Percentiles rank a stretch among this genome's conserved stretches.
Evolutionary conservation across 2,113 vertebrate species (phyloP).

Genomic region (Syngnathus floridae): DNA sequence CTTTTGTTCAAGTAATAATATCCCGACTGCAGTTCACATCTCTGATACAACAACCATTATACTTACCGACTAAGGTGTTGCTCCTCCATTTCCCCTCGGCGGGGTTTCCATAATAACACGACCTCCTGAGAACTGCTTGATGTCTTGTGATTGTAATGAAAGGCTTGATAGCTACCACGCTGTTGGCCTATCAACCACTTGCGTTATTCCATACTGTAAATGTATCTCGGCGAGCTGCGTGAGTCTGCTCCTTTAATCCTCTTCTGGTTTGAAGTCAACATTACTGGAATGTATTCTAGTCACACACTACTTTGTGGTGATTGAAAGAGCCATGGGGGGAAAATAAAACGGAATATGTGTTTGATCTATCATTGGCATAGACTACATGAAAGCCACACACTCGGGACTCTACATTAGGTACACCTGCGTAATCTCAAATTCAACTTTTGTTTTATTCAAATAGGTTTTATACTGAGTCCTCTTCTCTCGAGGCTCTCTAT

Average conservation of each 20-base stretch:
- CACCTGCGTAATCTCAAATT: too few species aligned
- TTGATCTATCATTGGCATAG: too few species aligned
- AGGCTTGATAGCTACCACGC: slow-evolving; percentile 41
- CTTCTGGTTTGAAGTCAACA: too few species aligned
- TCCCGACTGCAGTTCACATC: background rate
- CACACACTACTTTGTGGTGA: too few species aligned
- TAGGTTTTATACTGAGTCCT: background rate
- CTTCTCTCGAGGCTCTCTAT: background rate
- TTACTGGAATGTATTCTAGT: too few species aligned
- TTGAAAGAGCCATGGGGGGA: too few species aligned
- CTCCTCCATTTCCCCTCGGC: slow-evolving; percentile 23
- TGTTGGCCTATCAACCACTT: slow-evolving; percentile 23
- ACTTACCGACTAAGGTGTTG: slow-evolving; percentile 29
- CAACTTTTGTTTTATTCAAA: background rate
- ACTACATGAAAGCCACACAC: too few species aligned
- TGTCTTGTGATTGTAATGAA: slow-evolving; percentile 48
- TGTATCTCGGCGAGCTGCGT: slow-evolving; percentile 36
- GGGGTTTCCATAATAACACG: background rate
- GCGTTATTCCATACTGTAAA: slow-evolving; percentile 43
- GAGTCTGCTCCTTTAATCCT: too few species aligned
- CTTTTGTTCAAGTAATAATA: slow-evolving; percentile 6
- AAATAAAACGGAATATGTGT: too few species aligned
- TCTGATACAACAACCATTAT: slow-evolving; percentile 19
- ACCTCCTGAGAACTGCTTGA: slow-evolving; percentile 16
- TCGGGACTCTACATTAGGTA: too few species aligned